Base-by-base conservation (phyloP, 2,113 vertebrate genomes). In the Electrona antarctica region DNA sequence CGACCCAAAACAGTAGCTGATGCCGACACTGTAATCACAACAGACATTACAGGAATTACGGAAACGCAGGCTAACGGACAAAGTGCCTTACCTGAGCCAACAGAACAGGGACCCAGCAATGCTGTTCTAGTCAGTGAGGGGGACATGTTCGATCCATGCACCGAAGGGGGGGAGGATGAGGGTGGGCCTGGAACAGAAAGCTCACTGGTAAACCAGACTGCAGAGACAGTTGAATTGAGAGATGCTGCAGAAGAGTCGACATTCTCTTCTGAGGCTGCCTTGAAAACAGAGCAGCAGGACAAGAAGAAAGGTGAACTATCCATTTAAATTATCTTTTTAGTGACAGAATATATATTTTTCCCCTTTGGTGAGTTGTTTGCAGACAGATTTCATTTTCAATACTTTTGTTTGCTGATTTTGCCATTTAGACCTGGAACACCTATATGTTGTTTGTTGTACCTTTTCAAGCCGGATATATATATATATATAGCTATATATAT, bases 241-340 rank as follows among this genome's bases (percentile, higher is more conserved):
- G 73, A 81, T 0, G 6, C 13, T 41, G 63, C 70, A 48, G 91
- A 90, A 15, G 73, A 77, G 28, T 71, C 7, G 9, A 10, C 47
- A 0, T 67, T 57, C 64, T 50, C 71, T 2, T 59, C 79, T 0
- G 87, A 89, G 8, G 15, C 60, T 0, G 61, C 81, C 1, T 61
- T 76, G 47, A 91, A 84, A 86, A 41, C 46, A 8, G 87, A 92
- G 21, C 73, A 78, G 52, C 81, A 84, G 56, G 90, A 87, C 49
- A 92, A 85, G 76, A 93, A 76, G 62, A 94, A 86, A 90, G 88
- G 93, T 93, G 56, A 79, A 41, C 11, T 8, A 7, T 62, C 65
- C n/a, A 41, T 2, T 41, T 41, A 2, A 41, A 41, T 41, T 3
- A 41, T 41, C 33, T 41, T 41, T 41, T 41, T 41, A 41, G 33